Conservation (phyloP, 2,113 vertebrate genomes). For the Sylvietta virens region DNA sequence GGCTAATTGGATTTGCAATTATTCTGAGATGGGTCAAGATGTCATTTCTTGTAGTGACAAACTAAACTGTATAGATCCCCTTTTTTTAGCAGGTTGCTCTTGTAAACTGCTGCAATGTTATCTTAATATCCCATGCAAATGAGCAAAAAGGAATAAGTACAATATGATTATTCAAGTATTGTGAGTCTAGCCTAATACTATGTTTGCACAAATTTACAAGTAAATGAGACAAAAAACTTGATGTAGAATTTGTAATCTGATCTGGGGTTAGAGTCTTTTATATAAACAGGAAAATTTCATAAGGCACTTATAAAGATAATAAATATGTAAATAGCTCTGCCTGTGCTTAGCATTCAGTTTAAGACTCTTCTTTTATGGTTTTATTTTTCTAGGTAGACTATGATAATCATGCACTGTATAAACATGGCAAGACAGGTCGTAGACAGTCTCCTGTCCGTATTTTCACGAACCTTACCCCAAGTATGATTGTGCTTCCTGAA, state of each 20-base stretch:
- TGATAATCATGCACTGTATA: constrained; percentile 93
- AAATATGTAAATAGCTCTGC: neutral
- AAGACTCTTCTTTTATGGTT: neutral
- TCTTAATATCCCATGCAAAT: neutral
- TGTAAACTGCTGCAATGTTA: neutral
- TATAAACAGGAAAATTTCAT: neutral
- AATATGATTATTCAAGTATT: neutral
- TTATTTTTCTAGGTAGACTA: constrained; percentile 87
- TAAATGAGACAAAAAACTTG: neutral
- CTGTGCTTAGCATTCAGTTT: neutral
- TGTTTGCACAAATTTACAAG: neutral
- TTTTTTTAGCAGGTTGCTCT: neutral
- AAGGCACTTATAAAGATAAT: neutral
- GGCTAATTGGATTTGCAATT: neutral
- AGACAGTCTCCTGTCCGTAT: constrained; percentile 93
- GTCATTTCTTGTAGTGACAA: neutral
- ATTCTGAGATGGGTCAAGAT: neutral
- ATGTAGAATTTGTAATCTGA: neutral
- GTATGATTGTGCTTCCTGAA: constrained; percentile 78
- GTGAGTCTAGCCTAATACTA: neutral
- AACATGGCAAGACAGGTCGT: constrained; percentile 89
- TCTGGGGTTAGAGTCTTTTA: neutral
- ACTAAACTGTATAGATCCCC: neutral
- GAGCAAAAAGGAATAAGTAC: neutral
- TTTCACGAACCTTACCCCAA: constrained; percentile 86